These are phyloP conservation scores for Mustelus asterias DNA, from an alignment of 2,113 vertebrate species.

Conservation along the genomic window DNA sequence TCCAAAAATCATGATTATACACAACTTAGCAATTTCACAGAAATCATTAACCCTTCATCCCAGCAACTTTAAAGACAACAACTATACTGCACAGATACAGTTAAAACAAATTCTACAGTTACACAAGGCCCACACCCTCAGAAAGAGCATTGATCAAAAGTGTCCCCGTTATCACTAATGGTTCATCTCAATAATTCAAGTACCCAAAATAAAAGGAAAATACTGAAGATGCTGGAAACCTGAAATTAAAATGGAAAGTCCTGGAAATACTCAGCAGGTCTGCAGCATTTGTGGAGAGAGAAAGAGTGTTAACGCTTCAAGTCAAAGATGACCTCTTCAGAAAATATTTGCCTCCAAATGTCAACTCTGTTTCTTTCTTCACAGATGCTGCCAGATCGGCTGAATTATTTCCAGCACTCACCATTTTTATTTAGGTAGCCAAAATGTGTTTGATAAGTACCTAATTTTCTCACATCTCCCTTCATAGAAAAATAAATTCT, in stretches of 20 bases:
- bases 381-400: neutral
- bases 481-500: constrained; percentile 32
- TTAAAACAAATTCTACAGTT: constrained; percentile 8
- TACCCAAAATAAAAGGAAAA: constrained; percentile 2
- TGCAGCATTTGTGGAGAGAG: neutral
- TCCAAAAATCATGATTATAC: constrained; percentile 28
- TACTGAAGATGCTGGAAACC: neutral
- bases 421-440: neutral
- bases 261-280: neutral
- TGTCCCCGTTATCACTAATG: neutral
- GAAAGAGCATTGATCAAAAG: neutral
- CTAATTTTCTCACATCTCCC: neutral
- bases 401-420: neutral
- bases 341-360: neutral
- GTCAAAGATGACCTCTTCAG: neutral
- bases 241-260: neutral
- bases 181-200: neutral
- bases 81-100: constrained; percentile 19
- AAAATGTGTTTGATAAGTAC: constrained; percentile 19
- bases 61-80: neutral
- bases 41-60: constrained; percentile 35
- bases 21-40: constrained; percentile 27
- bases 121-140: neutral
- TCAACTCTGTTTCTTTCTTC: neutral
- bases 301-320: neutral